Base-by-base conservation (phyloP, 1,140 invertebrate species). In the Drosophila neocordata region DNA sequence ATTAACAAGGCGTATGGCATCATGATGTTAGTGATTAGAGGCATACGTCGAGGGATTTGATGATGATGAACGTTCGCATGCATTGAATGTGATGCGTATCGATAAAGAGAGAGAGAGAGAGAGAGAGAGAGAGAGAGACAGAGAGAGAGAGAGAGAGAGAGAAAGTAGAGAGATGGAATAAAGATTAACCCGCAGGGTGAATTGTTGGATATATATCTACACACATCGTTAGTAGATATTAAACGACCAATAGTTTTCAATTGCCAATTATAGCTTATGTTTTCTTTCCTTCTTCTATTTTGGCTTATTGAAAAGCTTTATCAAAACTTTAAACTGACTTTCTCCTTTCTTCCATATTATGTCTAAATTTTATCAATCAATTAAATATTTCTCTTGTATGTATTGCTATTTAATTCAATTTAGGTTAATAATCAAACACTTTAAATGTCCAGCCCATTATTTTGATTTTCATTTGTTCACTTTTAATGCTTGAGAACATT, bases 1-100 rank as follows among this genome's bases (percentile, higher is more conserved):
- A 75, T 87, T 72, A 87, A 66, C 70, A 60, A 67, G 82, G 69
- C 74, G 77, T 77, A 74, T 79, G 80, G 68, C 80, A 79, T 62
- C 68, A 53, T 69, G 72, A 71, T 65, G 74, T 57, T 60, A 59
- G 78, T 78, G 83, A 88, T 87, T 87, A 87, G 71, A 64, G 64
- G 57, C 78, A 70, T 70, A 41, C 62, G 69, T 74, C 57, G n/a
- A 12, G 71, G 79, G 79, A 87, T 69, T 76, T 69, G 13, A n/a
- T 18, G 13, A n/a, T 18, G 35, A 44, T 27, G n/a, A 22, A 60
- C 62, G 48, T 31, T 34, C 24, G 20, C 13, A 13, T 37, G 18
- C 31, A 37, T 37, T 34, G 34, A 38, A 59, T 59, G 8, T 41
- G 20, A 58, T 58, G 56, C 27, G 52, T 48, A 48, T 48, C 41